Percentiles rank a stretch among this genome's conserved stretches.
Evolutionary conservation across 35 echinoderm and acorn worm genomes (phyloP).

Genomic region (Hemicentrotus pulcherrimus): DNA sequence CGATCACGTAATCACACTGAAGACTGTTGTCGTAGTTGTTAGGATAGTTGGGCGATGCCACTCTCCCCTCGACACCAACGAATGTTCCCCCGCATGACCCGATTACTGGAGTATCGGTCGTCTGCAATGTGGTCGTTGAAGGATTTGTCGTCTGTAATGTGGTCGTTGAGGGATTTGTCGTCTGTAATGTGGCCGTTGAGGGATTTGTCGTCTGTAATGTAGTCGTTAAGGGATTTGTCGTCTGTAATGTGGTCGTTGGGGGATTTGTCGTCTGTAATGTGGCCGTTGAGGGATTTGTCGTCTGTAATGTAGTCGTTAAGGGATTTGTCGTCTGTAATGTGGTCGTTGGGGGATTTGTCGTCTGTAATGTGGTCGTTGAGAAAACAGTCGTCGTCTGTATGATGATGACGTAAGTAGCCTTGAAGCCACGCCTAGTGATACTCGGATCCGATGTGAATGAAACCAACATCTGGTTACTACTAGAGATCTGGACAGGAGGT

Average conservation of each 20-base stretch:
- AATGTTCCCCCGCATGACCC: conserved; percentile 28
- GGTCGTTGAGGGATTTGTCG: background rate
- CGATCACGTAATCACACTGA: conserved; percentile 2
- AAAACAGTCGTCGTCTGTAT: background rate
- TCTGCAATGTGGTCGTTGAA: no score
- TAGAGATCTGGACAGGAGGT: conserved; percentile 34
- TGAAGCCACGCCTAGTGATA: conserved; percentile 30
- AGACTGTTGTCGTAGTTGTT: background rate
- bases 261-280: background rate
- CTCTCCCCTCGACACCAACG: background rate
- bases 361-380: background rate
- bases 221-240: no score
- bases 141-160: background rate
- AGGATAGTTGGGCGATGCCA: conserved; percentile 25
- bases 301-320: no score
- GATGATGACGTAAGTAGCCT: conserved; percentile 53
- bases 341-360: background rate
- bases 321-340: background rate
- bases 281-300: background rate
- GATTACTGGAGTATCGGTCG: background rate
- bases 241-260: background rate
- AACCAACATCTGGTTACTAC: conserved; percentile 51
- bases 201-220: background rate
- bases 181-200: background rate
- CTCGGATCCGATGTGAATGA: conserved; percentile 32